Percentiles rank a stretch among this genome's conserved stretches.
phyloP scores from a whole-genome alignment of 1,140 invertebrate species.

The Druon quercuslanigerum region DNA sequence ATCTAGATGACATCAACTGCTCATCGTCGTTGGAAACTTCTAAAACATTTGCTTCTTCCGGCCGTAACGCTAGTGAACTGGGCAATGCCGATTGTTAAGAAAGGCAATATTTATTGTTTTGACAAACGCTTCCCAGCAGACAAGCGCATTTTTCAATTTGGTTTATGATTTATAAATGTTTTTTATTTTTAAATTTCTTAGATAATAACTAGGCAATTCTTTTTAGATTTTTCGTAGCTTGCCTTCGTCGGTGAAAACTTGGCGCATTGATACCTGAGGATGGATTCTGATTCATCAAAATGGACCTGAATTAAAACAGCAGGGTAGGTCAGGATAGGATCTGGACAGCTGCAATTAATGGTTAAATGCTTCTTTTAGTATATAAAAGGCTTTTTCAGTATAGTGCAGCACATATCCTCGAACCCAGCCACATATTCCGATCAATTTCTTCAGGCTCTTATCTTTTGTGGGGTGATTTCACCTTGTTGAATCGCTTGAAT shows the following conservation, averaged over 20 bases:
- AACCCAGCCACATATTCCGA: conserved; percentile 53
- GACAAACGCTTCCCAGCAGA: background rate
- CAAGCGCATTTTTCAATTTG: background rate
- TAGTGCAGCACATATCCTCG: conserved; percentile 51
- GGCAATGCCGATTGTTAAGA: no score
- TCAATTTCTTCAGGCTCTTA: conserved; percentile 35
- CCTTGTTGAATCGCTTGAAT: conserved; percentile 14
- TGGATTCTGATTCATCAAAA: background rate
- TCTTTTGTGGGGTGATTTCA: background rate
- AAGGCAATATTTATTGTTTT: no score
- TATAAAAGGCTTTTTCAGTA: conserved; percentile 30
- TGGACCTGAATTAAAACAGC: background rate
- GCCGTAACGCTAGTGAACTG: no score
- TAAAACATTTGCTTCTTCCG: no score
- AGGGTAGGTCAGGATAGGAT: background rate
- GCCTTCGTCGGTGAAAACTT: background rate
- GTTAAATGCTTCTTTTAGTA: background rate
- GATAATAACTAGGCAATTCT: background rate
- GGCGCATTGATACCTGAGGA: background rate
- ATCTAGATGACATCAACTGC: no score
- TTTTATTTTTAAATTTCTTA: background rate
- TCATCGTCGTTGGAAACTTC: no score
- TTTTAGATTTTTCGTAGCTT: background rate
- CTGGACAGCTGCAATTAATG: background rate
- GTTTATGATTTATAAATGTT: background rate